phyloP scores from a whole-genome alignment of 2,888 invertebrate species.

The Pristionchus fissidentatus region DNA sequence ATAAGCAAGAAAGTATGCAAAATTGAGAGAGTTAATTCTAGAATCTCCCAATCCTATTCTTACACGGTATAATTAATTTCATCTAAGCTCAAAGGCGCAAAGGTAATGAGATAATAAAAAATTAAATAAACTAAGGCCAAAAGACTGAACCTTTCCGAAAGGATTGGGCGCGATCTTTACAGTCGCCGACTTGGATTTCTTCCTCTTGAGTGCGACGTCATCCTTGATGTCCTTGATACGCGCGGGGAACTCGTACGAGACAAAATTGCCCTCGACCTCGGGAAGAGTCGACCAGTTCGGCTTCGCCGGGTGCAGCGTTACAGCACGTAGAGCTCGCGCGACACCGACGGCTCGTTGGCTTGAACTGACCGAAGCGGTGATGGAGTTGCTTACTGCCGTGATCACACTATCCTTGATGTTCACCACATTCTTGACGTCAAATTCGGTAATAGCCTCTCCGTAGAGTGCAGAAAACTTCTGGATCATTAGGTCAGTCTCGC shows the following conservation, averaged over 20 bases:
- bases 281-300: neutral
- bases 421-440: constrained; percentile 49
- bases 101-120: too few species aligned
- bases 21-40: too few species aligned
- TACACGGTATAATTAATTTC: too few species aligned
- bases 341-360: too few species aligned
- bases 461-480: constrained; percentile 45
- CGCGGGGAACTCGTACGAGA: constrained; percentile 18
- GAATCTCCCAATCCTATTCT: too few species aligned
- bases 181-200: neutral
- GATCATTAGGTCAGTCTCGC: constrained; percentile 48
- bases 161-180: too few species aligned
- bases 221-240: neutral
- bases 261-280: neutral
- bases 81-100: too few species aligned
- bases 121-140: too few species aligned
- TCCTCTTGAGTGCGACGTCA: neutral
- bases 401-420: constrained; percentile 45
- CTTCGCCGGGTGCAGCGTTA: neutral
- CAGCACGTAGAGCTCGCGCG: neutral
- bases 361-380: neutral
- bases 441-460: constrained; percentile 50
- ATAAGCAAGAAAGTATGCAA: too few species aligned
- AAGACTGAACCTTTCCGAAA: too few species aligned
- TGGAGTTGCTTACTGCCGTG: constrained; percentile 40